Evolutionary conservation across 37 sponge, comb jelly and placozoan genomes (phyloP).

Genomic region (Aplysina aerophoba): DNA sequence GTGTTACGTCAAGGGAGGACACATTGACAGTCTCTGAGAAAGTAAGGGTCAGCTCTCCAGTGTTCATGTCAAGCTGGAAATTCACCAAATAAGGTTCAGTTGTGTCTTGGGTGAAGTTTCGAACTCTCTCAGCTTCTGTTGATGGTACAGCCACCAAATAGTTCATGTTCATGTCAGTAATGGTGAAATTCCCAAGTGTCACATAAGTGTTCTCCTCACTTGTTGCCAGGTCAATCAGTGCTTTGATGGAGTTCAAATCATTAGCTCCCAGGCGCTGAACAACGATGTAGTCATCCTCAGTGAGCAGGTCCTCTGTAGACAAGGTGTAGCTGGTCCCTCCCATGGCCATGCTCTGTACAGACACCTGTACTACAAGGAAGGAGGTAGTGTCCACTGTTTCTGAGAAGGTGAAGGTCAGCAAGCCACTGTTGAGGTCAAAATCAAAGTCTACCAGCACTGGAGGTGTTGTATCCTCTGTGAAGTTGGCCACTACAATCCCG

Average conservation of each 20-base stretch:
- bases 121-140: conserved; percentile 48
- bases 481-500: conserved; percentile 55
- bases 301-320: conserved; percentile 42
- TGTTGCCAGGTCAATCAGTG: conserved; percentile 65
- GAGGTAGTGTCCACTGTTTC: conserved; percentile 86
- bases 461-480: conserved; percentile 77
- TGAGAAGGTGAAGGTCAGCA: conserved; percentile 69
- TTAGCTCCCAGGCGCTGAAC: conserved; percentile 50
- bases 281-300: conserved; percentile 66
- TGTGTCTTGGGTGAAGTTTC: conserved; percentile 44
- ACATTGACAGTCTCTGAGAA: conserved; percentile 87
- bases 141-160: conserved; percentile 44
- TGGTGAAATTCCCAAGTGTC: conserved; percentile 53
- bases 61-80: conserved; percentile 79
- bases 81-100: conserved; percentile 62
- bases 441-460: conserved; percentile 71
- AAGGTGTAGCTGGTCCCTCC: conserved; percentile 54
- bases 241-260: conserved; percentile 85
- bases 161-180: conserved; percentile 85
- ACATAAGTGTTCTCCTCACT: conserved; percentile 63
- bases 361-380: conserved; percentile 61
- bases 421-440: conserved; percentile 72
- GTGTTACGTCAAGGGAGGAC: conserved; percentile 70
- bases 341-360: conserved; percentile 63
- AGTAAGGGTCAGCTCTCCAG: conserved; percentile 60